A percentile compares a stretch with the other conserved stretches of the same genome.
These are phyloP conservation scores for Acyrthosiphon pisum DNA, from an alignment of 1,140 invertebrate genomes.

Conservation along the genomic window DNA sequence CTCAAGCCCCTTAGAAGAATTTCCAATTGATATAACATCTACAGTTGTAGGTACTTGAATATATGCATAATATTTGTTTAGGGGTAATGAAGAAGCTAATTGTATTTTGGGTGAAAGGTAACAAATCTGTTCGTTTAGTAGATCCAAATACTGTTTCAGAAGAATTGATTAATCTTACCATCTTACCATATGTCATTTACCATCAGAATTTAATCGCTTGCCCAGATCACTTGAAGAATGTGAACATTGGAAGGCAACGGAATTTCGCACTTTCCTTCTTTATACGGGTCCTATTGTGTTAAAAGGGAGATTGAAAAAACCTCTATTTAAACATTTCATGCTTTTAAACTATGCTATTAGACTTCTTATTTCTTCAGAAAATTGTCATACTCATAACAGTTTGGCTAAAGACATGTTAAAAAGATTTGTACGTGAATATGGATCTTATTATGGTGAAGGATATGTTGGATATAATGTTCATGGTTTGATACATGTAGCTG, in stretches of 20 bases:
- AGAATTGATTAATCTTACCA: background rate
- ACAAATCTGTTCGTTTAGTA: background rate
- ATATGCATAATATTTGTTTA: constrained; percentile 21
- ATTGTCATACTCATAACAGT: background rate
- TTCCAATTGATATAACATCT: background rate
- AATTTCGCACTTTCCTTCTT: background rate
- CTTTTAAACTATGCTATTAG: background rate
- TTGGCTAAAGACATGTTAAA: background rate
- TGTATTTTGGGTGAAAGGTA: background rate
- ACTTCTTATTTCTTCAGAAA: background rate
- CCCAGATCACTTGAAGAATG: background rate
- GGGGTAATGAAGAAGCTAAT: background rate
- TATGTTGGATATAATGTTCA: background rate
- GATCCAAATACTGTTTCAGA: background rate
- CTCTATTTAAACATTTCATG: background rate
- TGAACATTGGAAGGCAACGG: constrained; percentile 9
- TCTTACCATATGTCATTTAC: no score
- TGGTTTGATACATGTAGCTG: background rate
- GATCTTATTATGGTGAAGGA: background rate
- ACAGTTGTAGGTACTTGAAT: background rate
- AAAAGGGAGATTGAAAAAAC: background rate
- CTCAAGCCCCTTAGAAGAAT: constrained; percentile 8
- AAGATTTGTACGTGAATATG: background rate
- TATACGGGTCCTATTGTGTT: background rate
- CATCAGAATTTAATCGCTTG: background rate